Percentiles rank a stretch among this genome's conserved stretches.
Conservation (phyloP, 2,797 vertebrate species). For the Lepidocolaptes lacrymiger region DNA sequence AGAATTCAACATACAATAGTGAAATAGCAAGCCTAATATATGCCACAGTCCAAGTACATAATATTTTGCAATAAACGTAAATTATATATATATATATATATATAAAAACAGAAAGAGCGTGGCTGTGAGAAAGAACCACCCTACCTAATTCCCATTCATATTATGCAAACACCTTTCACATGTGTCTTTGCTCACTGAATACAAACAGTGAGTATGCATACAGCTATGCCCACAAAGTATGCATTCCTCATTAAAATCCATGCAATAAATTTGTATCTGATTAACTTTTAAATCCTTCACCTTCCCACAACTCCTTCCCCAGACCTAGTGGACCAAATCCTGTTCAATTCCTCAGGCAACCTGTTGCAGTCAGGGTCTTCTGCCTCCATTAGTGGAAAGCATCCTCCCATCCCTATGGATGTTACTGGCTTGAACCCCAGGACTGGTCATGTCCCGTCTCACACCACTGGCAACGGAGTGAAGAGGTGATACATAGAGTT, state of each 20-base stretch:
- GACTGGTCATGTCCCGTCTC: background rate
- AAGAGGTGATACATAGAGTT: background rate
- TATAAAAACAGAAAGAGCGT: slow-evolving; percentile 29
- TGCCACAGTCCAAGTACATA: background rate
- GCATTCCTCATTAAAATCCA: slow-evolving; percentile 50
- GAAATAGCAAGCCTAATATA: slow-evolving; percentile 3
- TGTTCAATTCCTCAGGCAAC: background rate
- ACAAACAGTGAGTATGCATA: slow-evolving; percentile 40
- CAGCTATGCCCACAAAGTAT: slow-evolving; percentile 43
- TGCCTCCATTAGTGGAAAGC: background rate
- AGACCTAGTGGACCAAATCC: slow-evolving; percentile 1
- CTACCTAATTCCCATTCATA: slow-evolving; percentile 56
- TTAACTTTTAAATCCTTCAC: slow-evolving; percentile 59
- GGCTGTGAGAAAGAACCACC: slow-evolving; percentile 24
- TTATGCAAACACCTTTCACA: slow-evolving; percentile 64
- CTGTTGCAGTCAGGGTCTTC: background rate
- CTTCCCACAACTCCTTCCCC: slow-evolving; percentile 31
- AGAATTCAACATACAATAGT: background rate
- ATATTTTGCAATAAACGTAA: slow-evolving; percentile 58
- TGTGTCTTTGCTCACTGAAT: slow-evolving; percentile 57
- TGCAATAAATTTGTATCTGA: slow-evolving; percentile 52
- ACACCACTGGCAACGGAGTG: background rate
- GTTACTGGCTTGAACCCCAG: background rate
- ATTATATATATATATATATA: background rate
- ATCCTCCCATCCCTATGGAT: background rate